Evolutionary conservation across 2,113 vertebrate species (phyloP).

Genomic region (Epinephelus lanceolatus): DNA sequence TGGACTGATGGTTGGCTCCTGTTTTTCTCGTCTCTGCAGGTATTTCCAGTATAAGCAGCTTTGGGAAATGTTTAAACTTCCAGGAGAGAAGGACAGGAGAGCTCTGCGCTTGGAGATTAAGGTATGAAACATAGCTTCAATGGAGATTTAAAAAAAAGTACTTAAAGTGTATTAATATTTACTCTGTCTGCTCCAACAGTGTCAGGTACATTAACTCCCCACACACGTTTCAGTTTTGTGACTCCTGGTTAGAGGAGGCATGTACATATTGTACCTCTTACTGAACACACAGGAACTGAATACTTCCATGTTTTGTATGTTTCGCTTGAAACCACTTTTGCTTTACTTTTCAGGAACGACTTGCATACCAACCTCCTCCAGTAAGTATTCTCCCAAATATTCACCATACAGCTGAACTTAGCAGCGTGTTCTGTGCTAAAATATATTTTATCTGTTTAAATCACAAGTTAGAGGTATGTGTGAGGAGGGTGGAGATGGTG

Average conservation of each 20-base stretch:
- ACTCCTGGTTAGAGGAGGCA: no score
- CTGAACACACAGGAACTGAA: background rate
- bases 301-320: background rate
- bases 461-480: background rate
- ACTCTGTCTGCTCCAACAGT: background rate
- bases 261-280: no score
- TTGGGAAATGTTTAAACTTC: conserved; percentile 83
- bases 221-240: no score
- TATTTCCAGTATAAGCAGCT: conserved; percentile 87
- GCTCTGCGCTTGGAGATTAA: conserved; percentile 81
- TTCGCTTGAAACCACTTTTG: background rate
- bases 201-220: no score
- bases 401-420: background rate
- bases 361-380: conserved; percentile 79
- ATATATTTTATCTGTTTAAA: background rate
- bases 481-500: no score
- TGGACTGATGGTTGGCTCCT: background rate
- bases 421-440: background rate
- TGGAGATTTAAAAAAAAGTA: background rate
- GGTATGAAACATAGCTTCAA: conserved; percentile 60
- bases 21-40: conserved; percentile 59
- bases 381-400: conserved; percentile 68
- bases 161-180: no score
- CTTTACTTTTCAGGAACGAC: conserved; percentile 76
- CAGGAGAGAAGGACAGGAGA: conserved; percentile 82